phyloP scores from a whole-genome alignment of 2,113 vertebrate genomes.

The Eulacestoma nigropectus region DNA sequence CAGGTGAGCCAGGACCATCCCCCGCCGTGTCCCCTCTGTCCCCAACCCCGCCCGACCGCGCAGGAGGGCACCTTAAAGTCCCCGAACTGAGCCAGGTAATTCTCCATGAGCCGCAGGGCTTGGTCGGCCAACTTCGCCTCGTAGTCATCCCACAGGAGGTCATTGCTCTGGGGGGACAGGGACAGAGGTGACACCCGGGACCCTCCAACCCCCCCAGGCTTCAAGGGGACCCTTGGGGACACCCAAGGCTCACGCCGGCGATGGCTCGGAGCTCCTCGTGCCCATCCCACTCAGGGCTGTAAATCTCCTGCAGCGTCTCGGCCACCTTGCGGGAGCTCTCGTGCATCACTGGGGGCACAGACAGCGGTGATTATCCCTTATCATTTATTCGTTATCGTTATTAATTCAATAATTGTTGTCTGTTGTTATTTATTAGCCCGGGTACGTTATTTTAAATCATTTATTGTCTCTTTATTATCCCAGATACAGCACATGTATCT shows the following conservation, averaged over 20 bases:
- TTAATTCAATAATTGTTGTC: accelerated
- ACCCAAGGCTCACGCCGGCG: conserved; percentile 71
- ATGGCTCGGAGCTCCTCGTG: conserved; percentile 82
- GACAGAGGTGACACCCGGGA: accelerated
- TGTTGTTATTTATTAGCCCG: background rate
- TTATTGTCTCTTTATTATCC: background rate
- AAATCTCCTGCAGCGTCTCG: conserved; percentile 86
- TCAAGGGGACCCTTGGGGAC: background rate
- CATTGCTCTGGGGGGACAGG: conserved; percentile 77
- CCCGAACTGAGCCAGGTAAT: conserved; percentile 87
- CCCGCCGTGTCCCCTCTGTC: accelerated
- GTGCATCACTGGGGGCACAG: conserved; percentile 80
- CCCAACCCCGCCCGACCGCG: accelerated
- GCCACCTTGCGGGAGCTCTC: conserved; percentile 86
- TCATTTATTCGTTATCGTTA: accelerated
- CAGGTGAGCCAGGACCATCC: background rate
- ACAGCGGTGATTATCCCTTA: accelerated
- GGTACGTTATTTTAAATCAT: background rate
- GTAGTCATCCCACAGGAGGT: conserved; percentile 92
- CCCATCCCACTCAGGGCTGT: conserved; percentile 83
- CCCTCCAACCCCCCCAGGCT: background rate
- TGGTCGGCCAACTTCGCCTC: conserved; percentile 89
- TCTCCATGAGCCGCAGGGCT: conserved; percentile 84
- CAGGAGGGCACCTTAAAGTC: conserved; percentile 78
- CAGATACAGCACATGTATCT: too few relatives aligned